Percentiles rank a stretch among this genome's conserved stretches.
These are phyloP conservation scores for Merops nubicus DNA, from an alignment of 2,113 vertebrate genomes.

Conservation along the genomic window DNA sequence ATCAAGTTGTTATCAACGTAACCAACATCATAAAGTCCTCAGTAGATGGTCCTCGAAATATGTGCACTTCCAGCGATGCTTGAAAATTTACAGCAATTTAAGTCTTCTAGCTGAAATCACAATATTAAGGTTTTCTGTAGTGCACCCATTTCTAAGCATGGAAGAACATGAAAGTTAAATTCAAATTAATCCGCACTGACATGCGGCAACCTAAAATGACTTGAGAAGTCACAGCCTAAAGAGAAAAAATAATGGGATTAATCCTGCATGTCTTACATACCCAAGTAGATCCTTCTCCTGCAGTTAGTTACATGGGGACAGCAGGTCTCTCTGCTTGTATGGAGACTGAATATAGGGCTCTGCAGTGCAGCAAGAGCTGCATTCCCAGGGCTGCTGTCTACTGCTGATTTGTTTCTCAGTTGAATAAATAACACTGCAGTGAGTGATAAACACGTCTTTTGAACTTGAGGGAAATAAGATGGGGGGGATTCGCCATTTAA, in stretches of 20 bases:
- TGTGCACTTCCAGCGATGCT: conserved; percentile 17
- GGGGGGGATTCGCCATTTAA: neutral
- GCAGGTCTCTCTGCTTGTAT: neutral
- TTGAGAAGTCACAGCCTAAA: conserved; percentile 5
- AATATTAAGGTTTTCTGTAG: conserved; percentile 30
- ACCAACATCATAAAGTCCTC: conserved; percentile 25
- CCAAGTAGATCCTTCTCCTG: neutral
- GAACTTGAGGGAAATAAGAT: neutral
- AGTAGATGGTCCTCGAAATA: conserved; percentile 15
- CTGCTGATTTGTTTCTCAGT: neutral
- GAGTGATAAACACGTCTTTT: neutral
- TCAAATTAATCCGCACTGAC: conserved; percentile 42
- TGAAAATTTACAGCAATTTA: conserved; percentile 56
- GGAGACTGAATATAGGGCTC: neutral
- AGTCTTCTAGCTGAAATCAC: conserved; percentile 31
- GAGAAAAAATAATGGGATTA: conserved; percentile 31
- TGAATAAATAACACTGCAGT: neutral
- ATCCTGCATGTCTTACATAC: neutral
- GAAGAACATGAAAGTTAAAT: conserved; percentile 47
- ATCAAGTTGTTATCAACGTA: neutral
- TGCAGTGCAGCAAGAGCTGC: neutral
- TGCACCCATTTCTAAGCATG: conserved; percentile 29
- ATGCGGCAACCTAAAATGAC: neutral
- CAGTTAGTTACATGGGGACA: neutral
- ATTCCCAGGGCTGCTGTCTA: neutral